A percentile compares a stretch with the other conserved stretches of the same genome.
Evolutionary conservation across 2,113 vertebrate genomes (phyloP).

Genomic region (Mormoops blainvillei): DNA sequence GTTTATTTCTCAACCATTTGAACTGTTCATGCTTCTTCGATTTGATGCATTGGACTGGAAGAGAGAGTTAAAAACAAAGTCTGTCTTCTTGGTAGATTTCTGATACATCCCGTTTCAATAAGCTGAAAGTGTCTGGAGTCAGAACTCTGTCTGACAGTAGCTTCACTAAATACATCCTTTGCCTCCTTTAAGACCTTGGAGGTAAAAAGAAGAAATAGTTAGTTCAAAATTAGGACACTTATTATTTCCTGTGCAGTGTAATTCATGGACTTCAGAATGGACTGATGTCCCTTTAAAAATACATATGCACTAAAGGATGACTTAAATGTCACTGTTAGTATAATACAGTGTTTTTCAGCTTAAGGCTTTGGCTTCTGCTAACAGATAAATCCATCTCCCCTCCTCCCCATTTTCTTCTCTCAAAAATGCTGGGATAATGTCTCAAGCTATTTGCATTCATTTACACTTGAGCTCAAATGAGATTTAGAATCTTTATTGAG

Average conservation of each 20-base stretch:
- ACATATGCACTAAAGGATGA: not conserved
- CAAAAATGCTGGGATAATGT: not conserved
- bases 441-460: conserved; percentile 12
- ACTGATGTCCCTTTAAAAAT: not conserved
- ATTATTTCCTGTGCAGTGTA: not conserved
- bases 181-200: not conserved
- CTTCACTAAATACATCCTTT: not conserved
- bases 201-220: not conserved
- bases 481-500: conserved; percentile 6
- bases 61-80: not conserved
- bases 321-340: not conserved
- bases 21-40: not conserved
- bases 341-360: not conserved
- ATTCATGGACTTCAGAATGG: not conserved
- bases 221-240: not conserved
- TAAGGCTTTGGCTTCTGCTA: not conserved
- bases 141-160: not conserved
- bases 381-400: not conserved
- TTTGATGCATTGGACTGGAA: not conserved
- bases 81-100: not conserved
- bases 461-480: conserved; percentile 30
- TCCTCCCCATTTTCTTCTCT: not conserved
- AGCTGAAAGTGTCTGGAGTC: not conserved
- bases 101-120: not conserved
- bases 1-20: not conserved